A percentile compares a stretch with the other conserved stretches of the same genome.
Conservation (phyloP, 2,797 vertebrate species). For the Tarsius wallacei region DNA sequence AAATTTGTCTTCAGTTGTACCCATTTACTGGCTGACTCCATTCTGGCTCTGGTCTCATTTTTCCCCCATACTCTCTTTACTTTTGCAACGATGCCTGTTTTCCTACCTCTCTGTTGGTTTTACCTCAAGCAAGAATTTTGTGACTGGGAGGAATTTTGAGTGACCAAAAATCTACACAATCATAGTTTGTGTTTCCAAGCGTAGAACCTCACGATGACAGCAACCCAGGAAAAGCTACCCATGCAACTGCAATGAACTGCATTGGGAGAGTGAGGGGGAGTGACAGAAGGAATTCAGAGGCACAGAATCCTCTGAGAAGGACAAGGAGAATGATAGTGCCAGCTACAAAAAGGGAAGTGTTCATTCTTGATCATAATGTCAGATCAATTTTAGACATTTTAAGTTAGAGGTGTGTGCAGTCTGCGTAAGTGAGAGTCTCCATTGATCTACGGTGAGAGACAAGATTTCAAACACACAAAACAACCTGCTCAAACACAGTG, state of each 20-base stretch:
- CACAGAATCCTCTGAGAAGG: too few species aligned
- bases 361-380: too few species aligned
- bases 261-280: too few species aligned
- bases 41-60: rapidly evolving
- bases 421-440: too few species aligned
- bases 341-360: too few species aligned
- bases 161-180: background rate
- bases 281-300: too few species aligned
- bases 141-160: background rate
- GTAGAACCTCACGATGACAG: background rate
- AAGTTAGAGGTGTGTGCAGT: too few species aligned
- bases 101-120: background rate
- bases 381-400: too few species aligned
- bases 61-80: too few species aligned
- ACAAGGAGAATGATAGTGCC: too few species aligned
- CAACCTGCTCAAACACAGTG: background rate
- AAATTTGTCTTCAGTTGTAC: background rate
- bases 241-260: background rate
- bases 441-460: too few species aligned
- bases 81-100: background rate
- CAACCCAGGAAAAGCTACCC: background rate
- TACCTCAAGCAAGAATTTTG: background rate
- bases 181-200: background rate
- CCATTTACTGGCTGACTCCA: too few species aligned
- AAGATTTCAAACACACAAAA: background rate